These are phyloP conservation scores for Tineola bisselliella DNA, from an alignment of 2,888 invertebrate species.

Conservation along the genomic window DNA sequence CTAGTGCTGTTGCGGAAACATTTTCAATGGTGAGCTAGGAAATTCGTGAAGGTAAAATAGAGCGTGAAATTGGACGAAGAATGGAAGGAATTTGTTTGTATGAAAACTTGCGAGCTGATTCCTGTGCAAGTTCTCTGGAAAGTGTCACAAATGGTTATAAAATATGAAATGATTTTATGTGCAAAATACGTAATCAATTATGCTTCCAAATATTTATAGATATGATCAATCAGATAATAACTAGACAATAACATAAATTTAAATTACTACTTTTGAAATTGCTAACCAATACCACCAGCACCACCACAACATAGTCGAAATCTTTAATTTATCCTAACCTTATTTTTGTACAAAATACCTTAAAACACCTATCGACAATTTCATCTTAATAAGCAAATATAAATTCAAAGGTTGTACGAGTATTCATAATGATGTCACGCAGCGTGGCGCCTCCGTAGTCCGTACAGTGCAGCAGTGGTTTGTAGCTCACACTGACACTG, in stretches of 20 bases:
- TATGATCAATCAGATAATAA: no score
- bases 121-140: not conserved
- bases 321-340: no score
- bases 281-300: no score
- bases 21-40: conserved; percentile 49
- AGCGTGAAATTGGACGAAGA: conserved; percentile 57
- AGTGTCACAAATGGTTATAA: not conserved
- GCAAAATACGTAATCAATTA: no score
- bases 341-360: not conserved
- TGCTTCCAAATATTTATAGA: no score
- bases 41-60: conserved; percentile 56
- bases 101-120: not conserved
- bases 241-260: no score
- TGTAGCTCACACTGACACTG: not conserved
- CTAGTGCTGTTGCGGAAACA: conserved; percentile 37
- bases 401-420: conserved; percentile 38
- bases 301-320: no score
- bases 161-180: no score
- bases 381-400: conserved; percentile 56
- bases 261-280: no score
- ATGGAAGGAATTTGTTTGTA: conserved; percentile 53
- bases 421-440: conserved; percentile 37
- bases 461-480: no score
- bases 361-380: not conserved
- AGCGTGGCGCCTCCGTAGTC: conserved; percentile 2